phyloP scores from a whole-genome alignment of 53 echinoderm and acorn worm genomes.

The Paelopatides confundens region DNA sequence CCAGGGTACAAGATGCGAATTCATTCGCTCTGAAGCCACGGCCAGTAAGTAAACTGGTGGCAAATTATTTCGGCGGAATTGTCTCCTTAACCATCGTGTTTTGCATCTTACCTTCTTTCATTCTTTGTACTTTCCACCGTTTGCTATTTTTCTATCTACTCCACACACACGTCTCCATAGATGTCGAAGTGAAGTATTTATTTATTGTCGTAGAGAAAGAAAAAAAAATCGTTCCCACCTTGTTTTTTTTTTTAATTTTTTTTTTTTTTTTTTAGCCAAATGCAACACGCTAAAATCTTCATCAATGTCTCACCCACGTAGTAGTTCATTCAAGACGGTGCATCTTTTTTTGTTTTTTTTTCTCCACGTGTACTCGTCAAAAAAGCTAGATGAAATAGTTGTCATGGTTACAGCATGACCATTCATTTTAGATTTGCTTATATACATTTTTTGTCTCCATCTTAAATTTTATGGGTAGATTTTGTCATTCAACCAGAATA shows the following conservation, averaged over 20 bases:
- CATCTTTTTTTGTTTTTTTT: background rate
- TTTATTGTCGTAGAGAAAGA: background rate
- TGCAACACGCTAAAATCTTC: background rate
- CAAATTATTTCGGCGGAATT: constrained; percentile 40
- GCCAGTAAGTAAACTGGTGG: constrained; percentile 24
- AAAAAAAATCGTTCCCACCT: no score
- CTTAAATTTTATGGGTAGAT: background rate
- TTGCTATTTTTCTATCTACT: background rate
- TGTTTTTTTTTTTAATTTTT: no score
- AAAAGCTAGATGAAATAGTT: background rate
- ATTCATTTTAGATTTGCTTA: background rate
- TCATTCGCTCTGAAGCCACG: constrained; percentile 33
- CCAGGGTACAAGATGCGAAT: constrained; percentile 38
- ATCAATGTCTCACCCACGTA: background rate
- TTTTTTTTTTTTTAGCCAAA: background rate
- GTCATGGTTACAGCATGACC: background rate
- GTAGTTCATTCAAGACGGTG: background rate
- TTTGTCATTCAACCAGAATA: no score
- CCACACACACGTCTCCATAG: constrained; percentile 19
- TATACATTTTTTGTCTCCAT: background rate
- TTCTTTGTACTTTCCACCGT: constrained; percentile 17
- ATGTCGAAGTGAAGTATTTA: constrained; percentile 29
- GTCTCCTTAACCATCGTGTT: constrained; percentile 41
- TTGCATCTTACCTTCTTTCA: constrained; percentile 26
- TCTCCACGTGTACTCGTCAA: background rate